These are phyloP conservation scores for Palythoa heliodiscus DNA, from an alignment of 92 coral and sea anemone species.

Conservation along the genomic window DNA sequence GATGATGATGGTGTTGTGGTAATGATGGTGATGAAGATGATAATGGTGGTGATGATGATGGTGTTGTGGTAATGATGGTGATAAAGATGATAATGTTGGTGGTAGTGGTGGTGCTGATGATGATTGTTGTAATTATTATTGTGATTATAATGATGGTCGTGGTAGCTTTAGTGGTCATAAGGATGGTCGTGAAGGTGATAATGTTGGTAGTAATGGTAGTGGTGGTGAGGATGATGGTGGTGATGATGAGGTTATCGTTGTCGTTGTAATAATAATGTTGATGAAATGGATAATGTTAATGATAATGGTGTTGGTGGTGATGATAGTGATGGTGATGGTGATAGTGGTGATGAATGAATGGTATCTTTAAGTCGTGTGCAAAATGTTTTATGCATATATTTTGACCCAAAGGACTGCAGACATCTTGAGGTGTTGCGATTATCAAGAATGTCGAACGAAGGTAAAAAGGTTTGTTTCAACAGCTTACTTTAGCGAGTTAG, in stretches of 20 bases:
- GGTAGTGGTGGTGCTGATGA: too few relatives aligned
- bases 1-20: too few relatives aligned
- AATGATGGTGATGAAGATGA: too few relatives aligned
- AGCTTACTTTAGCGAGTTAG: neutral
- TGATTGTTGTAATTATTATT: too few relatives aligned
- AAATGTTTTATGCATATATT: neutral
- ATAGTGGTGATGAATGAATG: neutral
- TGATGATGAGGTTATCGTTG: too few relatives aligned
- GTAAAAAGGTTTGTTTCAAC: neutral
- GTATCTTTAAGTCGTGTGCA: neutral
- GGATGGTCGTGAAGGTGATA: neutral
- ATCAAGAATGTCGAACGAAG: slow-evolving; percentile 24
- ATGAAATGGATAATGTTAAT: neutral
- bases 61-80: too few relatives aligned
- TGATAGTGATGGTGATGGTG: neutral
- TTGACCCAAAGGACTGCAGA: neutral
- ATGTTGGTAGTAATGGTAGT: neutral
- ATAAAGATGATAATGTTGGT: too few relatives aligned
- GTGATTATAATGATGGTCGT: too few relatives aligned
- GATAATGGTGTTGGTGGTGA: neutral
- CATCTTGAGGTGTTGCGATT: slow-evolving; percentile 10
- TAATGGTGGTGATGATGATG: too few relatives aligned
- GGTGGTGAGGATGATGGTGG: neutral
- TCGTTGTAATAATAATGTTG: too few relatives aligned
- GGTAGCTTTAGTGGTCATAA: too few relatives aligned